A percentile compares a stretch with the other conserved stretches of the same genome.
These are phyloP conservation scores for Cyphomyrus discorhynchus DNA, from an alignment of 2,113 vertebrate genomes.

Conservation along the genomic window DNA sequence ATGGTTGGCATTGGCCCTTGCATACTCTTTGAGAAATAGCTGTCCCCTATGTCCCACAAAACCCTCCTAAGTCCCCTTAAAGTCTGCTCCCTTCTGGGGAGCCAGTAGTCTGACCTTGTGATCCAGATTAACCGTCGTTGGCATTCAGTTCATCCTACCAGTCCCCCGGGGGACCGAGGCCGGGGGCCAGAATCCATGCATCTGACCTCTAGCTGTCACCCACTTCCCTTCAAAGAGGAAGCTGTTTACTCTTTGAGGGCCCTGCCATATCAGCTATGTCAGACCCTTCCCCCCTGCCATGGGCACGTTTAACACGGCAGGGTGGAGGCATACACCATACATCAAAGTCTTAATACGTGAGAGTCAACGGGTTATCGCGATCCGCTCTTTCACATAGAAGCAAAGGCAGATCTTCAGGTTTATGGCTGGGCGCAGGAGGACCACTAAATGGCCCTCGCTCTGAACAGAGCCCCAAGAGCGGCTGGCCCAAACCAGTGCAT, in stretches of 20 bases:
- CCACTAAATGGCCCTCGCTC: not conserved
- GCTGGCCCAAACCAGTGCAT: not conserved
- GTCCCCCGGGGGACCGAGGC: not conserved
- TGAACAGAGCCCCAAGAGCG: not conserved
- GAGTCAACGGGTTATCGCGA: not conserved
- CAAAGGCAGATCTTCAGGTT: not conserved
- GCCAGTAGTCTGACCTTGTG: not conserved
- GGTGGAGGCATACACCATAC: not conserved
- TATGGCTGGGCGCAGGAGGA: not conserved
- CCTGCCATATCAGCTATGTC: not conserved
- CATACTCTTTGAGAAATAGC: not conserved
- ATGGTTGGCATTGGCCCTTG: not conserved
- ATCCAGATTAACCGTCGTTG: not conserved
- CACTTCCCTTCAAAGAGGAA: not conserved
- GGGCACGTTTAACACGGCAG: constrained; percentile 15
- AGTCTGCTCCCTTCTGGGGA: not conserved
- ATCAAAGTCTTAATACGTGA: not conserved
- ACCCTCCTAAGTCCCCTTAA: constrained; percentile 4
- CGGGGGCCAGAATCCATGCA: not conserved
- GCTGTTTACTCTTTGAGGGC: not conserved
- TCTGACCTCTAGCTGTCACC: not conserved
- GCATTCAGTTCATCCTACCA: not conserved
- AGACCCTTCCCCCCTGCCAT: not conserved
- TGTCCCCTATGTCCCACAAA: not conserved
- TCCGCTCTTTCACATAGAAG: not conserved